Conservation (phyloP, 2,888 invertebrate species). For the Parnassius smintheus region DNA sequence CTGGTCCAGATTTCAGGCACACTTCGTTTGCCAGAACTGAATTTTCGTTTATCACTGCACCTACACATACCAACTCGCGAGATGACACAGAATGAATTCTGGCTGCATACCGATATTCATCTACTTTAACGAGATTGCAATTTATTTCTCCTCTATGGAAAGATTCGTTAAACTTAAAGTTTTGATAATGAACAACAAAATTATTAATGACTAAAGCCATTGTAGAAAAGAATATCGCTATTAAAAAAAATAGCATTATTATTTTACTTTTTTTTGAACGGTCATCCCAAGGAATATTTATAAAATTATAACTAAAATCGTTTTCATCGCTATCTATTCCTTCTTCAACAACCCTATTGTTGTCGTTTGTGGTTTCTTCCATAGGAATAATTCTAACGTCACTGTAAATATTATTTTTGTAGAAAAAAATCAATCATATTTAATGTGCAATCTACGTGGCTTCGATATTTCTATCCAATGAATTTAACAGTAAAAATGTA, state of each 20-base stretch:
- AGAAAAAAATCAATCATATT: neutral
- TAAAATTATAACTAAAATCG: constrained; percentile 57
- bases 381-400: constrained; percentile 27
- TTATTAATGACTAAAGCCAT: constrained; percentile 52
- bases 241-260: constrained; percentile 50
- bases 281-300: constrained; percentile 66
- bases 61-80: constrained; percentile 60
- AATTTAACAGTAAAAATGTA: neutral
- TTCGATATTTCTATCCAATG: constrained; percentile 6
- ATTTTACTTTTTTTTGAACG: constrained; percentile 58
- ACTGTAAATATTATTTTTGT: neutral
- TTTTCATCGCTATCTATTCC: constrained; percentile 41
- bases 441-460: constrained; percentile 17
- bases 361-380: constrained; percentile 43
- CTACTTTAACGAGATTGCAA: constrained; percentile 56
- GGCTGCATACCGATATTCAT: constrained; percentile 55
- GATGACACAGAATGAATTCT: constrained; percentile 57
- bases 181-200: constrained; percentile 54
- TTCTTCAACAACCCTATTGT: constrained; percentile 49
- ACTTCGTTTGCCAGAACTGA: constrained; percentile 58
- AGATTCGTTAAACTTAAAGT: constrained; percentile 32
- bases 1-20: constrained; percentile 58
- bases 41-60: constrained; percentile 55
- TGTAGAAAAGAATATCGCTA: constrained; percentile 52
- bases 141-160: constrained; percentile 40